These are phyloP conservation scores for Julus scandinavius DNA, from an alignment of 2,888 invertebrate genomes.

Conservation along the genomic window DNA sequence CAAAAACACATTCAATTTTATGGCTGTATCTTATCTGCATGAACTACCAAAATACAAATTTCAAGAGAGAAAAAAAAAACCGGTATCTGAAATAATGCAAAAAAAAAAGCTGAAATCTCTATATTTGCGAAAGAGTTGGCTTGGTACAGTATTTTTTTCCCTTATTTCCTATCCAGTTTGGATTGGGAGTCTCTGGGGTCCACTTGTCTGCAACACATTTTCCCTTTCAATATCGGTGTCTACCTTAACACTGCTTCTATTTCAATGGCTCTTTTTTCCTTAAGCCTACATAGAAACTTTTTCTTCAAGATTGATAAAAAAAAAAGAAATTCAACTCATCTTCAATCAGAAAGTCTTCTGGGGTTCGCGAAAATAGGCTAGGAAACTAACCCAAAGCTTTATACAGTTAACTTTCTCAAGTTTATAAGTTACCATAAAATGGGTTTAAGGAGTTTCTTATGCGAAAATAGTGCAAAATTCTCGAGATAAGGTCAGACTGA, in stretches of 20 bases:
- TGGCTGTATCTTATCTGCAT: too few species aligned
- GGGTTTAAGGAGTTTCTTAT: background rate
- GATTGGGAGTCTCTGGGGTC: background rate
- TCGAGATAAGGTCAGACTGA: too few species aligned
- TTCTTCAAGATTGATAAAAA: background rate
- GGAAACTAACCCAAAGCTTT: background rate
- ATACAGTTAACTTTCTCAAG: background rate
- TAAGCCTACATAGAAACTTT: background rate
- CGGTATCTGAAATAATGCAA: background rate
- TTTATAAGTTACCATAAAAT: background rate
- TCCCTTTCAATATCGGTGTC: constrained; percentile 4
- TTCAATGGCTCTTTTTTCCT: background rate
- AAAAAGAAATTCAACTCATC: background rate
- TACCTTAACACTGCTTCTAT: background rate
- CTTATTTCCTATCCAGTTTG: background rate
- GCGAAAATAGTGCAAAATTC: background rate
- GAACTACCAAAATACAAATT: too few species aligned
- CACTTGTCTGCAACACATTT: constrained; percentile 18
- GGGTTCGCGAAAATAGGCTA: background rate
- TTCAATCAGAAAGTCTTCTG: background rate
- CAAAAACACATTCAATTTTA: too few species aligned
- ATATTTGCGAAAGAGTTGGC: background rate
- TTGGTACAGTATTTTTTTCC: background rate
- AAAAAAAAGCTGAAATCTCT: background rate
- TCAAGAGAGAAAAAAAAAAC: too few species aligned